A percentile compares a stretch with the other conserved stretches of the same genome.
phyloP scores from a whole-genome alignment of 2,888 invertebrate species.

The Plebejus melissa region DNA sequence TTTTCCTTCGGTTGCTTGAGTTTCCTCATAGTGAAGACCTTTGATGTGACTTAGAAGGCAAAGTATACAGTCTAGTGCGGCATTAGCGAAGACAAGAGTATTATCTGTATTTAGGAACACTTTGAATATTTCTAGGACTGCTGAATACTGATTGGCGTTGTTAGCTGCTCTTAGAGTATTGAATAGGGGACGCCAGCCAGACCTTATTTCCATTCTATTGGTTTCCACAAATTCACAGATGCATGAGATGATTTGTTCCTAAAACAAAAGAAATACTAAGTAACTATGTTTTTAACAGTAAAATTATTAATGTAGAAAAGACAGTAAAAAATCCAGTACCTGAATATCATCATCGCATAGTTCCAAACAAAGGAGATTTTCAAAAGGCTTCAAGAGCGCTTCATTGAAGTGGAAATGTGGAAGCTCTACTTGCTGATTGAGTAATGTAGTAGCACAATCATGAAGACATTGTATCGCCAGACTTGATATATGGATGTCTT shows the following conservation, averaged over 20 bases:
- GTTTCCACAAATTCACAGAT: slow-evolving; percentile 98
- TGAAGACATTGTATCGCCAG: slow-evolving; percentile 95
- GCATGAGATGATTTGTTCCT: slow-evolving; percentile 95
- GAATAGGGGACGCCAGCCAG: slow-evolving; percentile 97
- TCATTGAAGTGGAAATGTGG: slow-evolving; percentile 98
- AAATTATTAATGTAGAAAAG: background rate
- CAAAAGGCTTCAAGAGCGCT: slow-evolving; percentile 95
- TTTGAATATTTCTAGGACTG: slow-evolving; percentile 93
- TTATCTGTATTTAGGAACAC: slow-evolving; percentile 96
- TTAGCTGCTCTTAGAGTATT: slow-evolving; percentile 94
- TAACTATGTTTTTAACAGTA: background rate
- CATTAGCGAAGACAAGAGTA: slow-evolving; percentile 94
- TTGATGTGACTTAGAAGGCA: slow-evolving; percentile 89
- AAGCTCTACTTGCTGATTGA: slow-evolving; percentile 92
- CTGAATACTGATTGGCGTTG: slow-evolving; percentile 84
- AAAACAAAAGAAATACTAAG: slow-evolving; percentile 42
- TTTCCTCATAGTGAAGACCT: slow-evolving; percentile 82
- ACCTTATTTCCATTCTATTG: slow-evolving; percentile 94
- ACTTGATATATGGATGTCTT: slow-evolving; percentile 92
- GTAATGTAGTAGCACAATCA: slow-evolving; percentile 91
- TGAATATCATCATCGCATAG: slow-evolving; percentile 96
- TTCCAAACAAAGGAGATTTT: slow-evolving; percentile 95
- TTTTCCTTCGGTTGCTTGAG: slow-evolving; percentile 66
- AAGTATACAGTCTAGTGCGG: slow-evolving; percentile 94
- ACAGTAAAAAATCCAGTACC: slow-evolving; percentile 57